phyloP scores from a whole-genome alignment of 37 sponge, comb jelly and placozoan genomes.

The Petrosia ficiformis region DNA sequence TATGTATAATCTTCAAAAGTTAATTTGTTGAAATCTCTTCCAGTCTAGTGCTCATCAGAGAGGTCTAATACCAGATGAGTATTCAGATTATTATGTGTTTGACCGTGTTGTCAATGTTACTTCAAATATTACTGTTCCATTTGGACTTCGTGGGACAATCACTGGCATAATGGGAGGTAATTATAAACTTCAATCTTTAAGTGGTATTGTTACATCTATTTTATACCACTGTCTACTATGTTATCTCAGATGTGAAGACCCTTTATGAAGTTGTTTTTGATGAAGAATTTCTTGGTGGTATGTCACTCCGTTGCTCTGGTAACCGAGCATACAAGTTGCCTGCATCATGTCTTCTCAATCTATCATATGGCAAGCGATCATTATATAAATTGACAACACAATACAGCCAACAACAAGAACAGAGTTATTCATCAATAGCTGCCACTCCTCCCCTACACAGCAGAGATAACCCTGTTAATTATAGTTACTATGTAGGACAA shows the following conservation, averaged over 20 bases:
- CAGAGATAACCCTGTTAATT: no score
- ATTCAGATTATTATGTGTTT: slow-evolving; percentile 73
- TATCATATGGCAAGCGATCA: slow-evolving; percentile 73
- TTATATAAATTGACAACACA: no score
- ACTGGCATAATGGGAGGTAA: slow-evolving; percentile 72
- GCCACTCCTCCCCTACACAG: no score
- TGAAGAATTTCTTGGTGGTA: slow-evolving; percentile 86
- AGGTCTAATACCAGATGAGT: slow-evolving; percentile 66
- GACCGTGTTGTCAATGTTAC: slow-evolving; percentile 92
- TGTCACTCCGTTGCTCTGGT: slow-evolving; percentile 52
- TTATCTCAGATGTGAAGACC: neutral
- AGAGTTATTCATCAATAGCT: no score
- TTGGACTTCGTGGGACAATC: slow-evolving; percentile 86
- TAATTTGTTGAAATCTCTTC: no score
- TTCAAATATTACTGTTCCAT: slow-evolving; percentile 70
- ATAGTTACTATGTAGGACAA: no score
- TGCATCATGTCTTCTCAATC: slow-evolving; percentile 73
- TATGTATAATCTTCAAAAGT: no score
- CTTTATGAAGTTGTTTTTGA: slow-evolving; percentile 89
- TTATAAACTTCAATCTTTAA: neutral
- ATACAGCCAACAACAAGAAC: no score
- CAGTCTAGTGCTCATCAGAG: slow-evolving; percentile 58
- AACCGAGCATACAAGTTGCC: slow-evolving; percentile 74
- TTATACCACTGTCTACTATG: neutral
- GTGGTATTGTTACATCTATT: neutral